These are phyloP conservation scores for Eulacestoma nigropectus DNA, from an alignment of 2,113 vertebrate species.

Conservation along the genomic window DNA sequence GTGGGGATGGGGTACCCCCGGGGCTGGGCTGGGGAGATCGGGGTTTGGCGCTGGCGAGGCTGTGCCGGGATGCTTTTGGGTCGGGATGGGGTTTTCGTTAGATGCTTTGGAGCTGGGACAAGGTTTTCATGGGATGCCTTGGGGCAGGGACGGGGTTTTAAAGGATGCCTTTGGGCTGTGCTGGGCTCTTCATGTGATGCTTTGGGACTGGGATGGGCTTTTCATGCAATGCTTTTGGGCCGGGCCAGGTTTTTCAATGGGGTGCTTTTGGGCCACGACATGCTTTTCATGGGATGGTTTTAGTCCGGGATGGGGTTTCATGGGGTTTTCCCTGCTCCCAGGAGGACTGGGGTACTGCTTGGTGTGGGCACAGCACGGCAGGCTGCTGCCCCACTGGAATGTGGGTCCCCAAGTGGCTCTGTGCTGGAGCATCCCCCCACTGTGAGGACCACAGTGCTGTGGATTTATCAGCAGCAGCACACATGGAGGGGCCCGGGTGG, in stretches of 20 bases:
- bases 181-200: neutral
- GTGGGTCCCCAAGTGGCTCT: neutral
- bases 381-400: neutral
- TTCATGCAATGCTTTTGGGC: neutral
- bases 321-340: neutral
- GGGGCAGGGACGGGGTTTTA: neutral
- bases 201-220: neutral
- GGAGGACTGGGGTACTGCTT: neutral
- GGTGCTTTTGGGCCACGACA: neutral
- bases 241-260: neutral
- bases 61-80: too few relatives aligned
- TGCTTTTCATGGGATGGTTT: neutral
- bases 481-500: rapidly evolving
- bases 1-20: rapidly evolving
- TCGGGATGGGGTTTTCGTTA: neutral
- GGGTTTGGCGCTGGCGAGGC: neutral
- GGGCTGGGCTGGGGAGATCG: too few relatives aligned
- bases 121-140: neutral
- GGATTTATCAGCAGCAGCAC: neutral
- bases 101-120: neutral
- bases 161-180: neutral
- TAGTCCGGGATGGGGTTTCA: neutral
- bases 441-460: rapidly evolving
- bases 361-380: neutral
- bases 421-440: neutral